Evolutionary conservation across 1,140 invertebrate genomes (phyloP).

Genomic region (Lordiphosa clarofinis): DNA sequence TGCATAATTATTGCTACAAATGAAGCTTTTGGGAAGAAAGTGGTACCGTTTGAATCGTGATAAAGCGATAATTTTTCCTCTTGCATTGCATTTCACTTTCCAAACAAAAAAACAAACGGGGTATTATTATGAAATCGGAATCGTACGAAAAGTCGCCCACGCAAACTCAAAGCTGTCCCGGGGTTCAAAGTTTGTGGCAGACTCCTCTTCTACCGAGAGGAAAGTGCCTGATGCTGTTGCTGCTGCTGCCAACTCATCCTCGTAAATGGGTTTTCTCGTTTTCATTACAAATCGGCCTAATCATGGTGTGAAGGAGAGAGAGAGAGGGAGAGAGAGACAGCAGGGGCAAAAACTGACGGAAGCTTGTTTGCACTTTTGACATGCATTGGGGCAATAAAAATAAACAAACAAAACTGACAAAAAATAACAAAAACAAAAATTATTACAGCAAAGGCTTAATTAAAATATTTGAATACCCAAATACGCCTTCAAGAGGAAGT

Average conservation of each 20-base stretch:
- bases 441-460: conserved; percentile 12
- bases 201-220: too few relatives aligned
- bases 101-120: conserved; percentile 55
- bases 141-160: conserved; percentile 50
- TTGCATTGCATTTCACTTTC: conserved; percentile 74
- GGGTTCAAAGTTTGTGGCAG: background rate
- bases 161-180: conserved; percentile 39
- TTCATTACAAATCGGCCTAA: conserved; percentile 36
- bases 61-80: conserved; percentile 71
- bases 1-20: conserved; percentile 76
- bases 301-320: conserved; percentile 25
- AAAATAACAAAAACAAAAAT: too few relatives aligned
- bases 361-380: conserved; percentile 37
- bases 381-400: conserved; percentile 31
- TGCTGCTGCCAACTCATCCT: conserved; percentile 4
- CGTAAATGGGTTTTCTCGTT: conserved; percentile 11
- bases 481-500: conserved; percentile 4
- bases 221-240: background rate
- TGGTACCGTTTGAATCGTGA: conserved; percentile 76
- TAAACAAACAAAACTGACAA: conserved; percentile 20
- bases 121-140: conserved; percentile 53
- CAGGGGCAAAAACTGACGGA: conserved; percentile 27
- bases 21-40: conserved; percentile 66
- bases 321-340: background rate
- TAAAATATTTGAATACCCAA: conserved; percentile 19